phyloP scores from a whole-genome alignment of 2,113 vertebrate species.

The Pachycephala philippinensis region DNA sequence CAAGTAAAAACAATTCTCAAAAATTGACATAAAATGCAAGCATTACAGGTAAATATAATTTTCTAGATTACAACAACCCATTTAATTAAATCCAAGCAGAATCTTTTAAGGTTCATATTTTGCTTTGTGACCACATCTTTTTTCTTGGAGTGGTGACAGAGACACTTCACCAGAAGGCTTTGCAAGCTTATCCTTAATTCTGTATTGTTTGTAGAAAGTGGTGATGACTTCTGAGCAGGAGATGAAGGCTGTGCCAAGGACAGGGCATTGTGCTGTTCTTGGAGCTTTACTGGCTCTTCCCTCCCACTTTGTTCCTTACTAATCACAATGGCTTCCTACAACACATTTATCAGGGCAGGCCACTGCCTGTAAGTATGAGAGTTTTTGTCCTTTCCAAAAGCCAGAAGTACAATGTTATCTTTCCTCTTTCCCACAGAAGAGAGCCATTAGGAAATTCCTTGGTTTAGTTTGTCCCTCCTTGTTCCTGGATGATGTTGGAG shows the following conservation, averaged over 20 bases:
- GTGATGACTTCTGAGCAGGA: neutral
- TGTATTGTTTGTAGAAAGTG: neutral
- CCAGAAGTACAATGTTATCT: constrained; percentile 51
- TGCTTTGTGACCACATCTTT: neutral
- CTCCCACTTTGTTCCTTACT: neutral
- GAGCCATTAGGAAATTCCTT: constrained; percentile 33
- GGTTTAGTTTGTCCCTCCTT: constrained; percentile 36
- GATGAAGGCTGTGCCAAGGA: constrained; percentile 17
- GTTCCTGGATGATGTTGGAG: constrained; percentile 28
- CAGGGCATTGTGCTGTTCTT: neutral
- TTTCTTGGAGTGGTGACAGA: neutral
- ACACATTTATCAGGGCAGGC: neutral
- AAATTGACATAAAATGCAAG: neutral
- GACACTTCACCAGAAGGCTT: neutral
- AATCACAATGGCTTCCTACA: constrained; percentile 35
- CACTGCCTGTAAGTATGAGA: constrained; percentile 15
- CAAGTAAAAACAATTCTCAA: neutral
- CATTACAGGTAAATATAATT: neutral
- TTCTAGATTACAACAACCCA: neutral
- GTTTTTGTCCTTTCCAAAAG: neutral
- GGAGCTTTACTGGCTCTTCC: neutral
- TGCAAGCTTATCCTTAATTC: neutral
- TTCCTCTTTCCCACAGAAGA: constrained; percentile 36
- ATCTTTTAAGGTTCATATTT: neutral
- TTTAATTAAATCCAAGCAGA: neutral